A percentile compares a stretch with the other conserved stretches of the same genome.
Evolutionary conservation across 2,888 invertebrate genomes (phyloP).

Genomic region (Drosophila incognita): DNA sequence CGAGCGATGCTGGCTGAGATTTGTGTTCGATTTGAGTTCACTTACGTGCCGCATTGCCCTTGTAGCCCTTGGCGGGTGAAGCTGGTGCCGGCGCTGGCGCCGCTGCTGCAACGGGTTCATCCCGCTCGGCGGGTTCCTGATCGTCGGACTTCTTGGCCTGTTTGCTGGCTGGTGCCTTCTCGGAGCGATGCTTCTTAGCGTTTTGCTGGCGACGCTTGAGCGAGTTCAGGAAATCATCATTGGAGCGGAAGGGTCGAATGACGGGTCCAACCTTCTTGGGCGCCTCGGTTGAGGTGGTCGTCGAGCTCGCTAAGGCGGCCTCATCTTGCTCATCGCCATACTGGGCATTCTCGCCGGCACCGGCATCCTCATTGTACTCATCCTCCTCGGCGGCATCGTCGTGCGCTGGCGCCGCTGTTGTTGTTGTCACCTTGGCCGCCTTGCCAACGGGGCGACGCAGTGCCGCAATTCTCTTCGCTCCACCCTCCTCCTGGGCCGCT

Average conservation of each 20-base stretch:
- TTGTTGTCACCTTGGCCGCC: conserved; percentile 77
- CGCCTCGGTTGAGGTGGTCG: conserved; percentile 89
- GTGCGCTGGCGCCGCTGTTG: conserved; percentile 76
- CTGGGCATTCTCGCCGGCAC: conserved; percentile 85
- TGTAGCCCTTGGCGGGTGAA: conserved; percentile 77
- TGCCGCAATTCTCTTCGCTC: conserved; percentile 76
- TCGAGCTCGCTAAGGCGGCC: conserved; percentile 77
- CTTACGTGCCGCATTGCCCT: conserved; percentile 82
- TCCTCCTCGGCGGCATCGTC: conserved; percentile 84
- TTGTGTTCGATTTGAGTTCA: conserved; percentile 15
- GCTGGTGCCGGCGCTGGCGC: conserved; percentile 76
- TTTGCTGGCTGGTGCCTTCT: conserved; percentile 78
- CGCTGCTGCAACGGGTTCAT: conserved; percentile 65
- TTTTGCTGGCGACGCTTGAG: conserved; percentile 90
- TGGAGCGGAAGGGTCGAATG: conserved; percentile 91
- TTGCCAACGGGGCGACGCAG: conserved; percentile 80
- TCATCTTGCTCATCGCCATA: conserved; percentile 86
- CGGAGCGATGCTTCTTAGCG: conserved; percentile 87
- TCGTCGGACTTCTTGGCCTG: conserved; percentile 68
- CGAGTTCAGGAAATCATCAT: conserved; percentile 90
- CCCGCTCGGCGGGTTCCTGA: conserved; percentile 60
- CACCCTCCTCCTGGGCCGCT: conserved; percentile 74
- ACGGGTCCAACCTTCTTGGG: conserved; percentile 89
- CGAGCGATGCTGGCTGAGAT: background rate
- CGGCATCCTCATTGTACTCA: conserved; percentile 84